A percentile compares a stretch with the other conserved stretches of the same genome.
phyloP scores from a whole-genome alignment of 2,113 vertebrate species.

The Solea solea region DNA sequence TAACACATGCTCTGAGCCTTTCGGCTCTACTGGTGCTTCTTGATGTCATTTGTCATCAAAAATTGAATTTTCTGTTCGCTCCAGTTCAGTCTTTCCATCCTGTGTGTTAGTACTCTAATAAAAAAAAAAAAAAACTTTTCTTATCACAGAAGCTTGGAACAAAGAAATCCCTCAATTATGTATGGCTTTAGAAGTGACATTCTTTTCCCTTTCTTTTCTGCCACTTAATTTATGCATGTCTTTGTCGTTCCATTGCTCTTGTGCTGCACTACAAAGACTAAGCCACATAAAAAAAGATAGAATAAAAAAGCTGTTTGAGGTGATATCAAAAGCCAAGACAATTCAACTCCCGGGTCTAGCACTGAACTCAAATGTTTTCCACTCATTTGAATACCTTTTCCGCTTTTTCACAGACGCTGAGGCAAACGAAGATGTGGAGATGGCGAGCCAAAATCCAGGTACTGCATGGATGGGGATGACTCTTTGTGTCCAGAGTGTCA shows the following conservation, averaged over 20 bases:
- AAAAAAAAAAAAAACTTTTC: conserved; percentile 61
- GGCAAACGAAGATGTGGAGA: conserved; percentile 55
- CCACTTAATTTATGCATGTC: conserved; percentile 77
- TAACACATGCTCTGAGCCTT: conserved; percentile 60
- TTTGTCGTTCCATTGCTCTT: conserved; percentile 81
- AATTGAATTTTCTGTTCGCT: conserved; percentile 65
- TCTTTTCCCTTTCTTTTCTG: conserved; percentile 66
- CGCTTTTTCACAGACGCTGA: conserved; percentile 53
- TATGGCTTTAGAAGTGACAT: conserved; percentile 76
- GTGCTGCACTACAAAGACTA: conserved; percentile 69
- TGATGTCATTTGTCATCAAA: conserved; percentile 73
- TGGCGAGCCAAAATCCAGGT: conserved; percentile 76
- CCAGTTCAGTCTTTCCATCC: conserved; percentile 59
- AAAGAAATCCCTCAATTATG: conserved; percentile 79
- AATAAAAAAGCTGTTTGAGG: conserved; percentile 72
- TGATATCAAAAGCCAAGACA: conserved; percentile 64
- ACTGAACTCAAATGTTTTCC: conserved; percentile 54
- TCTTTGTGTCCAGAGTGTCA: conserved; percentile 22
- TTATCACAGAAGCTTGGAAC: conserved; percentile 72
- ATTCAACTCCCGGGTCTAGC: conserved; percentile 37
- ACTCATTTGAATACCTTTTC: conserved; percentile 34
- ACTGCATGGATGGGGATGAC: conserved; percentile 21
- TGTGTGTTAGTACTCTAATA: conserved; percentile 39
- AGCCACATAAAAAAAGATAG: conserved; percentile 68
- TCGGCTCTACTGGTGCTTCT: conserved; percentile 47